Evolutionary conservation across 2,797 vertebrate species (phyloP).

Genomic region (Tenualosa thibaudeaui): DNA sequence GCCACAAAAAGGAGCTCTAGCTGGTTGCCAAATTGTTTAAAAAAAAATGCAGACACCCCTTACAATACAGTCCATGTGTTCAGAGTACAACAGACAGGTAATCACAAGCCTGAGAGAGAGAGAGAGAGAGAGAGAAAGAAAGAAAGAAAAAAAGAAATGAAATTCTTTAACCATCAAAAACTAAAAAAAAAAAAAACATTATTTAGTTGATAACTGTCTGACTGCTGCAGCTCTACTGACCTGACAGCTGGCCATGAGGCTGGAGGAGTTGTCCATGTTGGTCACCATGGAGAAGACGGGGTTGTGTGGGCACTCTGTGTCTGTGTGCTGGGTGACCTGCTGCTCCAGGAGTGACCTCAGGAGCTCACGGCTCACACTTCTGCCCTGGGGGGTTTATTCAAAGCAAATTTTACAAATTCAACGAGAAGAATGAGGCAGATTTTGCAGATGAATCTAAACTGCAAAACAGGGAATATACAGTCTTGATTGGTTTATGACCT

Average conservation of each 20-base stretch:
- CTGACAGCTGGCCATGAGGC: slow-evolving; percentile 84
- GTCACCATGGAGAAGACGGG: slow-evolving; percentile 81
- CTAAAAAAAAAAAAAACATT: too few species aligned
- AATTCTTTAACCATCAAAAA: too few species aligned
- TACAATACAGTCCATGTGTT: not conserved
- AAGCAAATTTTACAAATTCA: not conserved
- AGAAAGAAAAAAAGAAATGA: too few species aligned
- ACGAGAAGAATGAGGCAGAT: too few species aligned
- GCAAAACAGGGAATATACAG: too few species aligned
- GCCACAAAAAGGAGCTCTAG: not conserved
- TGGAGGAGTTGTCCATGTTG: slow-evolving; percentile 69
- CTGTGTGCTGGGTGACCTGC: slow-evolving; percentile 78
- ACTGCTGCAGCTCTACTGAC: slow-evolving; percentile 58
- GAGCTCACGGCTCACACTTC: slow-evolving; percentile 71
- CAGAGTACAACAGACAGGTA: slow-evolving; percentile 13
- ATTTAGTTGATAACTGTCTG: too few species aligned
- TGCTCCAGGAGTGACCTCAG: slow-evolving; percentile 76
- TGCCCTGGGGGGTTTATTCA: slow-evolving; percentile 53
- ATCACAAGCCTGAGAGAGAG: not conserved
- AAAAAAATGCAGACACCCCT: not conserved
- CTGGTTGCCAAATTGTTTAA: not conserved
- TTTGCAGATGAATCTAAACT: too few species aligned
- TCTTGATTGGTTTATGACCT: too few species aligned
- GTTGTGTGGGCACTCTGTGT: slow-evolving; percentile 72
- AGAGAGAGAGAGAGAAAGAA: too few species aligned